phyloP scores from a whole-genome alignment of 2,888 invertebrate genomes.

The Tiliacea citrago region DNA sequence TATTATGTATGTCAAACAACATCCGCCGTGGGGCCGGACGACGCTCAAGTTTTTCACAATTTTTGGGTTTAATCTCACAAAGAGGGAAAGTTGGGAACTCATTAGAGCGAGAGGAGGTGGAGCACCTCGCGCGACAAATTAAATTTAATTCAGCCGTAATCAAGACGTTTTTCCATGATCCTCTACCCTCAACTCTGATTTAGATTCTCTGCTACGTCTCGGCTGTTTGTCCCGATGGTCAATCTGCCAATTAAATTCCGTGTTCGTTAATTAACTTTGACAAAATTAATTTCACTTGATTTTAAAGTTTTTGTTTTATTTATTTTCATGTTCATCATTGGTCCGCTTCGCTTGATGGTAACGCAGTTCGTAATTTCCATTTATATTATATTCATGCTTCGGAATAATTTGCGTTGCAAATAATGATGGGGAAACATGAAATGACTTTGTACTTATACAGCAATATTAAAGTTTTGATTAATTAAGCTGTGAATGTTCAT shows the following conservation, averaged over 20 bases:
- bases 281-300: constrained; percentile 51
- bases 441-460: constrained; percentile 32
- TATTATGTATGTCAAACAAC: constrained; percentile 76
- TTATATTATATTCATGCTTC: constrained; percentile 31
- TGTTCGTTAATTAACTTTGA: constrained; percentile 66
- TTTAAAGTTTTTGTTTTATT: constrained; percentile 47
- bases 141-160: constrained; percentile 76
- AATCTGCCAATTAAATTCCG: constrained; percentile 67
- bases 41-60: constrained; percentile 80
- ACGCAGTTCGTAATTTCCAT: constrained; percentile 37
- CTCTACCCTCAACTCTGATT: constrained; percentile 61
- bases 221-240: constrained; percentile 67
- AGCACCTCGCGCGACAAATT: constrained; percentile 82
- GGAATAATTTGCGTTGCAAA: constrained; percentile 31
- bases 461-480: constrained; percentile 24
- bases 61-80: constrained; percentile 84
- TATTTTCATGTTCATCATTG: constrained; percentile 3
- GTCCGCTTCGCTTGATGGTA: not conserved
- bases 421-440: constrained; percentile 36
- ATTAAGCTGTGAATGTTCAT: constrained; percentile 27
- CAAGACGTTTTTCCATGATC: constrained; percentile 65
- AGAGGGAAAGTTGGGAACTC: constrained; percentile 84
- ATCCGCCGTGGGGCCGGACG: constrained; percentile 67
- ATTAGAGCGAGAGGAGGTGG: constrained; percentile 82
- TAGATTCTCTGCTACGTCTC: constrained; percentile 62